Percentiles rank a stretch among this genome's conserved stretches.
phyloP scores from a whole-genome alignment of 2,888 invertebrate genomes.

The Drosophila paramelanica region DNA sequence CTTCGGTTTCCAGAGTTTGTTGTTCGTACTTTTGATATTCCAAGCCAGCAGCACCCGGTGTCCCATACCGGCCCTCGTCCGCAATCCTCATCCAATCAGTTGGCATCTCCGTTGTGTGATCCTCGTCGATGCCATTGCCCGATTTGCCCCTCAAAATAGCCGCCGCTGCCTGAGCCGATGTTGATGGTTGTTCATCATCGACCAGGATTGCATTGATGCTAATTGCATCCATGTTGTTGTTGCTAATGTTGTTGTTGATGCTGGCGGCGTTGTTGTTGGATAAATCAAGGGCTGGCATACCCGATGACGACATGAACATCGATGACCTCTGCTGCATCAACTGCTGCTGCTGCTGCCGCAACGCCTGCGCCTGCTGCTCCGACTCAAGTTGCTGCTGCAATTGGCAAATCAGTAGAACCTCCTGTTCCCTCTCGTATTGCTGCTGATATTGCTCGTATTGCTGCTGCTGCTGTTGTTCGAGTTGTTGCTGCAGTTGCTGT shows the following conservation, averaged over 20 bases:
- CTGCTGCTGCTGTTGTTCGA: constrained; percentile 62
- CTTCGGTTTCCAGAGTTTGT: constrained; percentile 68
- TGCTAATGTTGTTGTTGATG: constrained; percentile 36
- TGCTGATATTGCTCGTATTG: constrained; percentile 64
- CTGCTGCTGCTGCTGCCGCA: constrained; percentile 84
- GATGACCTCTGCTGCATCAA: constrained; percentile 84
- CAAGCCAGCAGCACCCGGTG: constrained; percentile 88
- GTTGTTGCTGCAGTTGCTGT: constrained; percentile 43
- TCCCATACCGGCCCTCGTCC: constrained; percentile 87
- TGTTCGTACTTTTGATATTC: constrained; percentile 84
- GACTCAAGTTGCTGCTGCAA: constrained; percentile 68
- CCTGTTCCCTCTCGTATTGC: constrained; percentile 54
- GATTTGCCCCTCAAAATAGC: constrained; percentile 36
- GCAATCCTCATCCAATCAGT: constrained; percentile 85
- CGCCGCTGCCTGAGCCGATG: constrained; percentile 71
- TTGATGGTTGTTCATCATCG: constrained; percentile 71
- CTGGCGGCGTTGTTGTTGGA: constrained; percentile 38
- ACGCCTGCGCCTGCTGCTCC: constrained; percentile 60
- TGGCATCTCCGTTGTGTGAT: constrained; percentile 82
- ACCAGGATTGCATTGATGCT: constrained; percentile 71
- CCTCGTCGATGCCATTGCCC: constrained; percentile 65
- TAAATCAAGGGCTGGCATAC: constrained; percentile 69
- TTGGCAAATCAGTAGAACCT: constrained; percentile 73
- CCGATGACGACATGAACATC: constrained; percentile 80
- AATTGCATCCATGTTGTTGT: constrained; percentile 62